Conservation (phyloP, 2,113 vertebrate genomes). For the Melierax canorus region DNA sequence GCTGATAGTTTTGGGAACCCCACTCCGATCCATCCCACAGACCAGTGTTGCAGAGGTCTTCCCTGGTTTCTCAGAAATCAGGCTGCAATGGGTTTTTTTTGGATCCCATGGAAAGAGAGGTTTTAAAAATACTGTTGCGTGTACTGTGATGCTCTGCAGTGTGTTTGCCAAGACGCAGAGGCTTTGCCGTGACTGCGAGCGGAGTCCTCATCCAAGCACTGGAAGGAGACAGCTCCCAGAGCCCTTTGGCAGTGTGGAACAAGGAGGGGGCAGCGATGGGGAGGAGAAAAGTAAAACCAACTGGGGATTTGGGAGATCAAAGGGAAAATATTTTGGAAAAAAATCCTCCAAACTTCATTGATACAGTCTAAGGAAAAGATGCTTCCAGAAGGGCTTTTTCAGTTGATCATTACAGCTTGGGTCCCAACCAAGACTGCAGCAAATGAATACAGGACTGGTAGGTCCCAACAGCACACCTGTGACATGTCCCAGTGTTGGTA, state of each 20-base stretch:
- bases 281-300: background rate
- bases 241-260: background rate
- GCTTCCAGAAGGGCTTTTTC: background rate
- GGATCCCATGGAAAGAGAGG: background rate
- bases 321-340: background rate
- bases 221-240: background rate
- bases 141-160: background rate
- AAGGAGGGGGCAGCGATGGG: background rate
- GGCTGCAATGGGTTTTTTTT: background rate
- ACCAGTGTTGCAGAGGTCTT: background rate
- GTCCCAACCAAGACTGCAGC: background rate
- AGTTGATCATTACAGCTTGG: background rate
- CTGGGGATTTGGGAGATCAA: background rate
- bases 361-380: background rate
- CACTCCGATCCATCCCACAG: accelerated
- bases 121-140: background rate
- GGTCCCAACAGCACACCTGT: background rate
- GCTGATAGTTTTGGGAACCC: background rate
- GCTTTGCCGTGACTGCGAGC: background rate
- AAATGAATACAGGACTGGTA: background rate
- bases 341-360: background rate
- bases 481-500: background rate
- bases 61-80: background rate
- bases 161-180: background rate
- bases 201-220: background rate